Conservation (phyloP, 1,140 invertebrate genomes). For the Sarcophaga peregrina region DNA sequence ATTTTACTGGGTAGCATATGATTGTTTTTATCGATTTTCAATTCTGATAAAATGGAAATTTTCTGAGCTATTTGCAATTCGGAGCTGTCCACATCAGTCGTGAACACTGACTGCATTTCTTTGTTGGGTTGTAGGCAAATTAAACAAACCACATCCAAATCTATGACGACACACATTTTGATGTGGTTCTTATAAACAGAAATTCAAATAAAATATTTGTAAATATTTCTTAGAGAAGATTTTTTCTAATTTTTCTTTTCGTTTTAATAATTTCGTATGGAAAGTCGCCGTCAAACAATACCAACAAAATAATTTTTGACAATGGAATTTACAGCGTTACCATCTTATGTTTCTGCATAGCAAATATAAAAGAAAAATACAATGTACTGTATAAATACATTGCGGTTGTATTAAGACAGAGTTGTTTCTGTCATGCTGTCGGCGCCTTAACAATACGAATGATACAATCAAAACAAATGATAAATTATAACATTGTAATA, state of each 20-base stretch:
- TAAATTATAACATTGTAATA: neutral
- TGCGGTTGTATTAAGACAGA: too few species aligned
- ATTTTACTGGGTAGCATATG: conserved; percentile 58
- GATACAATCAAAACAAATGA: neutral
- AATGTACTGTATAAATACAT: too few species aligned
- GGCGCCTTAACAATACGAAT: neutral
- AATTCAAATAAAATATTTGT: neutral
- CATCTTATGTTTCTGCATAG: neutral
- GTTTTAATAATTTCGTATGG: neutral
- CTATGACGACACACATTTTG: conserved; percentile 57
- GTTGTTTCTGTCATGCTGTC: neutral
- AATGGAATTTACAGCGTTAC: neutral
- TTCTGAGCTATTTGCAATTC: conserved; percentile 69
- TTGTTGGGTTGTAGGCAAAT: conserved; percentile 69
- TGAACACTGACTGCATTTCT: conserved; percentile 69
- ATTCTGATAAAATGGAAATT: conserved; percentile 69
- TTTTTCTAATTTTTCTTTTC: neutral
- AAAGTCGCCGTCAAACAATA: too few species aligned
- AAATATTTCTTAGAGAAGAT: neutral
- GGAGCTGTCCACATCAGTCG: conserved; percentile 68
- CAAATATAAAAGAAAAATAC: neutral
- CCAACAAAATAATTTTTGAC: neutral
- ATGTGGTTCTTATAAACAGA: neutral
- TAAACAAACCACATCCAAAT: conserved; percentile 71
- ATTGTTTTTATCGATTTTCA: conserved; percentile 56